Base-by-base conservation (phyloP, 2,888 invertebrate species). In the Drosophila merina region DNA sequence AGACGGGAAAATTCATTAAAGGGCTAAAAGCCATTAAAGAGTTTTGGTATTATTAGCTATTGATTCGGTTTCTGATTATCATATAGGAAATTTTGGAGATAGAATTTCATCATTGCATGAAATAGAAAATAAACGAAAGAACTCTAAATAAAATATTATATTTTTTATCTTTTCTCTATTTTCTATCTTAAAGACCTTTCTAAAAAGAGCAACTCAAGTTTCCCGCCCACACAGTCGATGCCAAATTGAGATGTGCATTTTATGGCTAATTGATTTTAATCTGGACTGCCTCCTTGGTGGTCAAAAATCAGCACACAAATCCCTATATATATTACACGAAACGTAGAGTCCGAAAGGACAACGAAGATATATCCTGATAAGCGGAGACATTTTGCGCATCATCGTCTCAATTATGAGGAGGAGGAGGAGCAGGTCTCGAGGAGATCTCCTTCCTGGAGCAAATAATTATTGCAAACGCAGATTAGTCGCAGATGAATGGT, bases 201-300 rank as follows among this genome's bases (percentile, higher is more conserved):
- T 54, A 45, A 57, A 49, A 62, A 33, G 33, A 33, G 5, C 10
- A n/a, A 67, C 70, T 75, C 77, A 71, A 71, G 52, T 67, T 77
- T 44, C 70, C 68, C 72, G 72, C 64, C 77, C 68, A 70, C 64
- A 64, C 54, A 38, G 42, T 30, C 30, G 69, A 60, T 57, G 49
- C 2, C 51, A 45, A 70, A 79, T 56, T 72, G 58, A 82, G 73
- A 72, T 79, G 73, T 75, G 54, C 50, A 68, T 80, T 83, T 83
- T 50, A 80, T 77, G 83, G 75, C 86, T 83, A 83, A 84, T 83
- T 83, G 84, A 84, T 83, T 75, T 63, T 72, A 69, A 84, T 86
- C 84, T 74, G 71, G 56, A 75, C 70, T 30, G 60, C 74, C 71
- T 75, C 42, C 74, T 56, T 75, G 81, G 81, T 74, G 75, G 74